Evolutionary conservation across 2,797 vertebrate species (phyloP).

Genomic region (Catharus ustulatus): DNA sequence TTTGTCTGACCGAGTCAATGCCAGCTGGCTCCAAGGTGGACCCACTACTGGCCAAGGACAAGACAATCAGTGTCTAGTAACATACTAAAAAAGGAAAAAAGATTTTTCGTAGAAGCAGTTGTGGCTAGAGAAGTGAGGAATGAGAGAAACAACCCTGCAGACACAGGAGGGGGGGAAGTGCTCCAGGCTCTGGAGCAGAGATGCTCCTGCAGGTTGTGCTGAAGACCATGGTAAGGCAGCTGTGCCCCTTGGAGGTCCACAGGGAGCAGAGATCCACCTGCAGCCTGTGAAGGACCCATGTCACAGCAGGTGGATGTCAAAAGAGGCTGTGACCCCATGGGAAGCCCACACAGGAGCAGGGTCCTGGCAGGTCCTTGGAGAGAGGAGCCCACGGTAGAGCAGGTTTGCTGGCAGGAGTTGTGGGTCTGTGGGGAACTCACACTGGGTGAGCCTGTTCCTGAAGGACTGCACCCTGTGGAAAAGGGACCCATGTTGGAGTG

Average conservation of each 20-base stretch:
- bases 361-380: neutral
- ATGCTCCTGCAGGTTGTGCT: neutral
- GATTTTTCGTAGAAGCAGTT: fast-evolving
- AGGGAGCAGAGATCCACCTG: neutral
- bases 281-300: fast-evolving
- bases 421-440: fast-evolving
- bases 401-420: neutral
- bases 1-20: neutral
- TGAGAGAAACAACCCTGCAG: neutral
- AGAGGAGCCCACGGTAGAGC: fast-evolving
- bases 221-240: neutral
- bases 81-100: neutral
- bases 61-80: neutral
- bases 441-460: neutral
- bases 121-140: neutral
- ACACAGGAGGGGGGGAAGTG: neutral
- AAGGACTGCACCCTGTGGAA: neutral
- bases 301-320: neutral
- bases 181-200: neutral
- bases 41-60: neutral
- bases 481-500: neutral
- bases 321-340: neutral
- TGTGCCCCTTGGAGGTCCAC: neutral
- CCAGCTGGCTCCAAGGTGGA: neutral
- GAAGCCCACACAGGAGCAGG: fast-evolving